A percentile compares a stretch with the other conserved stretches of the same genome.
Conservation (phyloP, 2,888 invertebrate species). For the Aphelenchoides bicaudatus region DNA sequence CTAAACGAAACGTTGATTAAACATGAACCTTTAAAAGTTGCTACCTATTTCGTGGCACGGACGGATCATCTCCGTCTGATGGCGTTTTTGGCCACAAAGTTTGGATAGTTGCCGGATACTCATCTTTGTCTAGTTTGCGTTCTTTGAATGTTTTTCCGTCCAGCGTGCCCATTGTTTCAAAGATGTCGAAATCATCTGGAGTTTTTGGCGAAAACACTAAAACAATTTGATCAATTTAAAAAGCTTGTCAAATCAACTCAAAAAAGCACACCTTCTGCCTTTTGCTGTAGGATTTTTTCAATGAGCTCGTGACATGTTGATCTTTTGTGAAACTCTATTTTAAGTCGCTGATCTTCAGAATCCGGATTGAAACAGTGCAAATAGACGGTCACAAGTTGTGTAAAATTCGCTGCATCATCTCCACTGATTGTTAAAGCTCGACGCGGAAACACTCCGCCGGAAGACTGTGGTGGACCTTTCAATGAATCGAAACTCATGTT, state of each 20-base stretch:
- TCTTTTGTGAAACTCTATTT: conserved; percentile 84
- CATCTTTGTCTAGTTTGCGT: conserved; percentile 74
- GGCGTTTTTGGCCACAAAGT: conserved; percentile 35
- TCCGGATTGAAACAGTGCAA: conserved; percentile 57
- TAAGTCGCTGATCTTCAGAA: conserved; percentile 72
- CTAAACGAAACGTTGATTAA: too few relatives aligned
- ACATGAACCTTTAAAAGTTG: too few relatives aligned
- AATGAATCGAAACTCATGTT: conserved; percentile 50
- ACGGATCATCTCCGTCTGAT: conserved; percentile 34
- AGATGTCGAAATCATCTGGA: conserved; percentile 55
- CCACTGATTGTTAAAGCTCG: conserved; percentile 48
- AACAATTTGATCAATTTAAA: conserved; percentile 17
- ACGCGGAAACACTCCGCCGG: conserved; percentile 39
- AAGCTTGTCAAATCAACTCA: neutral
- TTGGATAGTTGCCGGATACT: conserved; percentile 63
- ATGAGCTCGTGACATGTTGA: conserved; percentile 87
- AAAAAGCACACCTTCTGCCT: conserved; percentile 57
- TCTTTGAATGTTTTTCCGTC: conserved; percentile 75
- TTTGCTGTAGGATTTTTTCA: conserved; percentile 74
- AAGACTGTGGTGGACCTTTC: conserved; percentile 20
- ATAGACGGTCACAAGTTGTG: conserved; percentile 45
- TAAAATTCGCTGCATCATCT: conserved; percentile 38
- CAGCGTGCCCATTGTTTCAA: conserved; percentile 59
- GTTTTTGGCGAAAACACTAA: conserved; percentile 43
- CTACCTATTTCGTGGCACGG: conserved; percentile 41